Evolutionary conservation across 1,140 invertebrate genomes (phyloP).

Genomic region (Tetramorium parvispinum): DNA sequence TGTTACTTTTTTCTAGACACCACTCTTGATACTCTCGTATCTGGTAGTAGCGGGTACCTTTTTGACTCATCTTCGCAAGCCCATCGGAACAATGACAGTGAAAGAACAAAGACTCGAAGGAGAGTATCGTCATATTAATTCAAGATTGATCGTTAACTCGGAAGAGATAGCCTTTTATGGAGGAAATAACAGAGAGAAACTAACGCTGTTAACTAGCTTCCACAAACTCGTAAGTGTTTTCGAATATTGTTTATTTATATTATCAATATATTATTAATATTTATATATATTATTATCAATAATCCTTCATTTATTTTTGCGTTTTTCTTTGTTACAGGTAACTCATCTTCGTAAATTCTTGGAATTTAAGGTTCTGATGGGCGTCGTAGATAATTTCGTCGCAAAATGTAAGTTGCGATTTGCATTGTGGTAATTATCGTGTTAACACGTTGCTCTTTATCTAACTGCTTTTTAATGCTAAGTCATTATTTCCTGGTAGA

Average conservation of each 20-base stretch:
- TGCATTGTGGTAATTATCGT: not conserved
- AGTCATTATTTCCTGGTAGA: conserved; percentile 87
- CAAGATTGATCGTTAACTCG: conserved; percentile 97
- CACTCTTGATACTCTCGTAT: conserved; percentile 94
- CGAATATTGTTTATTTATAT: not conserved
- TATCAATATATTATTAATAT: not conserved
- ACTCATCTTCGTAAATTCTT: conserved; percentile 95
- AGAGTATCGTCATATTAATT: conserved; percentile 98
- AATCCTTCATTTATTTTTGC: not conserved
- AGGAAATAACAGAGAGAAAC: conserved; percentile 95
- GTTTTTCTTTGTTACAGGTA: conserved; percentile 84
- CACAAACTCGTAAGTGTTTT: conserved; percentile 91
- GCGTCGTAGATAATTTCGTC: conserved; percentile 97
- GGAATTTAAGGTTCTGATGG: conserved; percentile 96
- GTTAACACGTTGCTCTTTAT: not conserved
- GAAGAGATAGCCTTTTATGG: conserved; percentile 99
- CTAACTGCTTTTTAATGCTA: not conserved
- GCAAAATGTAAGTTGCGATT: conserved; percentile 93
- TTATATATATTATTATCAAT: no score
- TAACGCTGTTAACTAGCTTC: conserved; percentile 95
- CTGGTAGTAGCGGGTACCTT: conserved; percentile 93
- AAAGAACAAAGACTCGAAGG: conserved; percentile 98
- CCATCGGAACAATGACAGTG: conserved; percentile 95
- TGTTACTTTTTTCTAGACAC: conserved; percentile 88
- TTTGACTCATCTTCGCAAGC: conserved; percentile 92